Conservation (phyloP, 2,797 vertebrate genomes). For the Amblyraja radiata region DNA sequence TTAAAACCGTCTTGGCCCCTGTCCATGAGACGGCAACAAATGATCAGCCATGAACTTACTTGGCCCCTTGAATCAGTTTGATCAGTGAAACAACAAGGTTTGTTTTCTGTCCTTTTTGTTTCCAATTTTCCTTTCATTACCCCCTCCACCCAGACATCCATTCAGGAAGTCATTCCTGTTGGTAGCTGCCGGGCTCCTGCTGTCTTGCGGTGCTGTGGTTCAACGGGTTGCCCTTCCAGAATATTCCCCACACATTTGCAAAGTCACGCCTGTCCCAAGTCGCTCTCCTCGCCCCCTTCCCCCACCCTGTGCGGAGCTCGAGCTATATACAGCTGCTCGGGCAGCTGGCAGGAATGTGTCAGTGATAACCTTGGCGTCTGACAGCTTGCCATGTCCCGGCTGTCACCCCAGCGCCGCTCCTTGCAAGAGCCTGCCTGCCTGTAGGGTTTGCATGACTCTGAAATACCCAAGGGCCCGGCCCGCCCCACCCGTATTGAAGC, state of each 20-base stretch:
- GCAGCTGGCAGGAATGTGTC: constrained; percentile 33
- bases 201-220: background rate
- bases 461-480: background rate
- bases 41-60: background rate
- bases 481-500: background rate
- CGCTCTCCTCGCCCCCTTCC: background rate
- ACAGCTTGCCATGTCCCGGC: background rate
- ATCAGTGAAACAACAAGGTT: background rate
- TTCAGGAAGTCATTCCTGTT: background rate
- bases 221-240: constrained; percentile 7
- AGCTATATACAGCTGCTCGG: background rate
- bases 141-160: background rate
- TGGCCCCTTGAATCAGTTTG: background rate
- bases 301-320: background rate
- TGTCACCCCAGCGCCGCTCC: background rate
- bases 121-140: background rate
- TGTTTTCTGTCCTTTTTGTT: background rate
- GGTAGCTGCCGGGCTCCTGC: background rate
- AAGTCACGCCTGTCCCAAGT: constrained; percentile 14
- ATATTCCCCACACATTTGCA: constrained; percentile 23
- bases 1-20: background rate
- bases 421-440: background rate
- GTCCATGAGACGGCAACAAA: background rate
- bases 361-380: constrained; percentile 34
- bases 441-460: background rate